phyloP scores from a whole-genome alignment of 2,113 vertebrate species.

The Scartelaos histophorus region DNA sequence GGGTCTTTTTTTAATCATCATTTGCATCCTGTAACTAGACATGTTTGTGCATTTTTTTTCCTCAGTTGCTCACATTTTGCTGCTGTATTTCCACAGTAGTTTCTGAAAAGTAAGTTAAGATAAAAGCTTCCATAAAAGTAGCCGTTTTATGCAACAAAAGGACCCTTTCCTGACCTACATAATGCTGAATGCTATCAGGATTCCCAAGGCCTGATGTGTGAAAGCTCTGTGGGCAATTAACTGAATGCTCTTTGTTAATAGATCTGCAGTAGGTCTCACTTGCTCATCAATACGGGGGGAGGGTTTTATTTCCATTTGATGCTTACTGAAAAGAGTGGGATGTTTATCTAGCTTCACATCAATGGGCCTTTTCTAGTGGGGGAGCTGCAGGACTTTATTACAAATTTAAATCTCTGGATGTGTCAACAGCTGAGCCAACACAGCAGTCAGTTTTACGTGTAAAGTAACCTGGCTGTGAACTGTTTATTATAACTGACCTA shows the following conservation, averaged over 20 bases:
- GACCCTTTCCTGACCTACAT: conserved; percentile 59
- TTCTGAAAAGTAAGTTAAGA: not conserved
- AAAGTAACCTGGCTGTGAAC: conserved; percentile 14
- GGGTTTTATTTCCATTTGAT: conserved; percentile 74
- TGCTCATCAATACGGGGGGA: conserved; percentile 75
- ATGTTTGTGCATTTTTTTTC: no score
- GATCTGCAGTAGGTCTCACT: conserved; percentile 73
- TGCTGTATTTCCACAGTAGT: not conserved
- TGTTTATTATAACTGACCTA: not conserved
- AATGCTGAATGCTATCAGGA: conserved; percentile 57
- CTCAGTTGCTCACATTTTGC: no score
- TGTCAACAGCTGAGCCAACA: conserved; percentile 39
- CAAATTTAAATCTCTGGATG: conserved; percentile 42
- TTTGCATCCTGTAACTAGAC: no score
- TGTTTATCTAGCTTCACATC: conserved; percentile 71
- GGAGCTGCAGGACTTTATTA: conserved; percentile 46
- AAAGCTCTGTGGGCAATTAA: conserved; percentile 72
- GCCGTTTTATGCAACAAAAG: conserved; percentile 49
- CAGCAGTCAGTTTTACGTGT: conserved; percentile 12
- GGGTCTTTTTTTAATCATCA: no score
- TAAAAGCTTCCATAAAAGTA: conserved; percentile 15
- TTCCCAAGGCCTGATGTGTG: conserved; percentile 61
- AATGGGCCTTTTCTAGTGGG: conserved; percentile 51
- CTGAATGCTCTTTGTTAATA: conserved; percentile 74
- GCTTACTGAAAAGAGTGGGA: conserved; percentile 68